Percentiles rank a stretch among this genome's conserved stretches.
These are phyloP conservation scores for Sylvia borin DNA, from an alignment of 2,797 vertebrate genomes.

Conservation along the genomic window DNA sequence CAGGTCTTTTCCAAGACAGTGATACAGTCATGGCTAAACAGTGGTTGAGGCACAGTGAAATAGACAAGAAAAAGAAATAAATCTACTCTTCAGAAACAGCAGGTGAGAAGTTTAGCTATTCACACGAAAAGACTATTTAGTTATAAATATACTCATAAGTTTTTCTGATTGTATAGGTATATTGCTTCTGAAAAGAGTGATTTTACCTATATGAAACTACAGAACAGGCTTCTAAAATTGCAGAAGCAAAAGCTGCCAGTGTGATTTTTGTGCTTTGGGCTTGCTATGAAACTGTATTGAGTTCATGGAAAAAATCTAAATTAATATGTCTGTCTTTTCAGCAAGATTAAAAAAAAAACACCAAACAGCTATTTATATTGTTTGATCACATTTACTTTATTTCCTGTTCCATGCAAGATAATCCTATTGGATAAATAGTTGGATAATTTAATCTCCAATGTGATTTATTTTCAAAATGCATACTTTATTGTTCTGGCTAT, in stretches of 20 bases:
- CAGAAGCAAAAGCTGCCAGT: not conserved
- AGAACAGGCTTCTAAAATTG: not conserved
- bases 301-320: slow-evolving; percentile 31
- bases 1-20: not conserved
- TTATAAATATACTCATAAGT: not conserved
- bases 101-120: not conserved
- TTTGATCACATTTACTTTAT: slow-evolving; percentile 32
- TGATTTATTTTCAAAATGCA: not conserved
- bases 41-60: not conserved
- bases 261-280: not conserved
- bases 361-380: not conserved
- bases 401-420: slow-evolving; percentile 9
- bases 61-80: not conserved
- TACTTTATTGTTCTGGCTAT: not conserved
- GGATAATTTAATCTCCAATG: slow-evolving; percentile 13
- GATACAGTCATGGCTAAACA: not conserved
- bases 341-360: not conserved
- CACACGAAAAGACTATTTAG: not conserved
- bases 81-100: not conserved
- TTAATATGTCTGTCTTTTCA: not conserved
- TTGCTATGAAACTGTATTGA: not conserved
- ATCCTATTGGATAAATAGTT: slow-evolving; percentile 45
- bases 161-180: not conserved
- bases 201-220: not conserved
- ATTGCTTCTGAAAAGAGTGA: not conserved